Evolutionary conservation across 2,888 invertebrate species (phyloP), one percentile per base, ranked within the genome.

Genomic region (Heliconius hortense): DNA sequence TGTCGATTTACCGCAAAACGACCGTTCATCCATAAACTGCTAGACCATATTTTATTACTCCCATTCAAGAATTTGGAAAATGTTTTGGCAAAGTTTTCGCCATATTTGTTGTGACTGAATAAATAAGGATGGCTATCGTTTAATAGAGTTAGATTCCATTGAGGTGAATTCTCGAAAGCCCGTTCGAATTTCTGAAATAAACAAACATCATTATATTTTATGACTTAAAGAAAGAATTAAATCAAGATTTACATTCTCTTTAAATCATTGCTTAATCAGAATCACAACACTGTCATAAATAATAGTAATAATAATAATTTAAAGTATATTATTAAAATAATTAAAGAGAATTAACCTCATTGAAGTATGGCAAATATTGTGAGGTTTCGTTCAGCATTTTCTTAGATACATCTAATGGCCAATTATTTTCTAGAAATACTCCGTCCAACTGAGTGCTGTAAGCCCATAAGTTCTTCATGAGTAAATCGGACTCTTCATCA

Each of bases 41-140:
- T 85, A 1, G 89, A 84, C 80, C 85, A 86, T 4, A 84, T 83
- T n/a, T 69, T 56, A 24, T 88, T 85, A 4, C 80, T 75, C 0
- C 75, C 71, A 35, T 84, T 80, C 5, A 85, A 85, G 2, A 89
- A 77, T 26, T 81, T 84, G 59, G 80, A 77, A 39, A 92, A 84
- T 18, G 90, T 87, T 2, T 81, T 86, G 0, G 88, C 83, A 80
- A 94, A 92, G 72, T 89, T 81, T 72, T 93, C 90, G 0, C 95
- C 96, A 80, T 96, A 96, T 70, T 89, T 84, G 81, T 95, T 95
- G 83, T 96, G 95, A 2, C 86, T 84, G 76, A 90, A 86, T 2
- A 95, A 82, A 83, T 95, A 88, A 70, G 77, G 82, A 21, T 86
- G 82, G 85, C 80, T 83, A 62, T 82, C 79, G 62, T 84, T 80